These are phyloP conservation scores for Papilio protenor DNA, from an alignment of 2,888 invertebrate species.

Conservation along the genomic window DNA sequence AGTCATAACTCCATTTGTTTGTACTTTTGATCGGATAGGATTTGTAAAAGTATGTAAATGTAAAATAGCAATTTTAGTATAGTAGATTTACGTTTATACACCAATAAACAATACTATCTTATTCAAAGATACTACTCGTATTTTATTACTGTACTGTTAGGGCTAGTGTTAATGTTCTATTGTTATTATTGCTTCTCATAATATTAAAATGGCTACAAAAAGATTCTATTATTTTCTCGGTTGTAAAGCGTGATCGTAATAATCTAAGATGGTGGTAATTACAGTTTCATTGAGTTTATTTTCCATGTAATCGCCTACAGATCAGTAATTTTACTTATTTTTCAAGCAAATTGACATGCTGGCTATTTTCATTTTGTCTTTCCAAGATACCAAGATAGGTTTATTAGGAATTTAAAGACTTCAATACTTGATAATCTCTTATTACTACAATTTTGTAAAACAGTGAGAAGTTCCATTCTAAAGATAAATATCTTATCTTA, in stretches of 20 bases:
- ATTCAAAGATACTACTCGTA: not conserved
- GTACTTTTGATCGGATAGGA: not conserved
- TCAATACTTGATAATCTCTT: no score
- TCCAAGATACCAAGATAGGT: no score
- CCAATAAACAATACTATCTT: not conserved
- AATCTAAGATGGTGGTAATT: not conserved
- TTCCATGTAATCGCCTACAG: not conserved
- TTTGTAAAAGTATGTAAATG: not conserved
- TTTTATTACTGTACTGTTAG: not conserved
- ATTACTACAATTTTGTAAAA: no score
- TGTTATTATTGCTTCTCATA: constrained; percentile 23
- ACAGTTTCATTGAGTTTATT: not conserved
- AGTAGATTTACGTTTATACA: not conserved
- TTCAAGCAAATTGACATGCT: no score
- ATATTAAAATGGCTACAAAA: not conserved
- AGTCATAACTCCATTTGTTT: not conserved
- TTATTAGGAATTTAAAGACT: no score
- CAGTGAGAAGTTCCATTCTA: no score
- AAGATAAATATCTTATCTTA: constrained; percentile 66
- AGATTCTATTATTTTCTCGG: constrained; percentile 17
- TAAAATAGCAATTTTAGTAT: not conserved
- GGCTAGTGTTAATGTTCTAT: constrained; percentile 20
- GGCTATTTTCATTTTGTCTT: no score
- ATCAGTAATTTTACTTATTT: no score
- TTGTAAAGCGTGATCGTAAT: not conserved